Evolutionary conservation across 1,140 invertebrate genomes (phyloP).

Genomic region (Anagrus nilaparvatae): DNA sequence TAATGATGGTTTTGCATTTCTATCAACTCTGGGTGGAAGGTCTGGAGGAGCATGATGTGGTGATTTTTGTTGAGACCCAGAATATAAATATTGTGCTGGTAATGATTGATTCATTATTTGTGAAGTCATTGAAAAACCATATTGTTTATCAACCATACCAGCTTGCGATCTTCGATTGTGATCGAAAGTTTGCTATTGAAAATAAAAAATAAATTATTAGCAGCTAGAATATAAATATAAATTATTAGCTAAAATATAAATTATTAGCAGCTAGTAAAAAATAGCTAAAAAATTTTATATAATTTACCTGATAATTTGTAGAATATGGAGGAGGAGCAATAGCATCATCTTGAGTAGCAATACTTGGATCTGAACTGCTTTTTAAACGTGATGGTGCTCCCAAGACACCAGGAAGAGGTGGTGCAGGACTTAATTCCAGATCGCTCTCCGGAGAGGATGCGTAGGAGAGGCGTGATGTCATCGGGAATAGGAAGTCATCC

Average conservation of each 20-base stretch:
- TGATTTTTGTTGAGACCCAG: slow-evolving; percentile 34
- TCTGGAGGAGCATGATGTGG: slow-evolving; percentile 56
- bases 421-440: slow-evolving; percentile 72
- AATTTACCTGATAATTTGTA: slow-evolving; percentile 44
- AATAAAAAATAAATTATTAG: not conserved
- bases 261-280: not conserved
- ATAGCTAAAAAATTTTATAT: slow-evolving; percentile 4
- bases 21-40: slow-evolving; percentile 72
- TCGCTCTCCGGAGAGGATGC: slow-evolving; percentile 93
- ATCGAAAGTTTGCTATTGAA: slow-evolving; percentile 26
- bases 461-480: slow-evolving; percentile 91
- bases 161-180: slow-evolving; percentile 39
- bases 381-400: slow-evolving; percentile 60
- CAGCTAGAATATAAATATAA: not conserved
- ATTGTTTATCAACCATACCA: slow-evolving; percentile 46
- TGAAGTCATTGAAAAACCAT: slow-evolving; percentile 46
- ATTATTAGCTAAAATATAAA: slow-evolving; percentile 1
- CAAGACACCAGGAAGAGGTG: slow-evolving; percentile 47
- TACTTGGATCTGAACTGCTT: slow-evolving; percentile 80
- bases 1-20: slow-evolving; percentile 58
- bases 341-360: slow-evolving; percentile 58
- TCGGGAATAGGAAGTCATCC: slow-evolving; percentile 96
- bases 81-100: slow-evolving; percentile 27
- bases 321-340: slow-evolving; percentile 45
- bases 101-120: slow-evolving; percentile 25